These are phyloP conservation scores for Thaleichthys pacificus DNA, from an alignment of 2,797 vertebrate genomes.

Conservation along the genomic window DNA sequence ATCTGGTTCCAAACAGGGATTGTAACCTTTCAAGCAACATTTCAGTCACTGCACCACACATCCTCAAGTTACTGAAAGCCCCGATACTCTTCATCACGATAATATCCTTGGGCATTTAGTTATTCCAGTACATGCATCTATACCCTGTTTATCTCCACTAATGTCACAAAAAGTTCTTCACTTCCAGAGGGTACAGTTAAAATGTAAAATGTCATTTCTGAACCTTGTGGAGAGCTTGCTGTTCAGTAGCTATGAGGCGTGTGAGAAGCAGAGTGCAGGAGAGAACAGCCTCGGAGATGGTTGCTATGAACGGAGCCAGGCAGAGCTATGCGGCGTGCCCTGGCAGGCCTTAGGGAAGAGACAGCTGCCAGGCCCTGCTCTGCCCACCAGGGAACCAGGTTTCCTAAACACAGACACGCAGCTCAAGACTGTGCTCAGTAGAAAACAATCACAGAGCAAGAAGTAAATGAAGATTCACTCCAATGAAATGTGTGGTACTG, in stretches of 20 bases:
- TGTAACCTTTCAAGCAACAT: not conserved
- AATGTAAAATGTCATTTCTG: constrained; percentile 26
- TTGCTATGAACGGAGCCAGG: constrained; percentile 29
- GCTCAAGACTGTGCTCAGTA: not conserved
- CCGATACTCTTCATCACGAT: not conserved
- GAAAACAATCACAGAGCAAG: too few relatives aligned
- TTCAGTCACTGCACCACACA: not conserved
- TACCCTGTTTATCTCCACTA: constrained; percentile 14
- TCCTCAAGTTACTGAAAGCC: not conserved
- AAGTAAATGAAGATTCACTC: too few relatives aligned
- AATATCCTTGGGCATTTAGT: not conserved
- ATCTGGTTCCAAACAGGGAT: not conserved
- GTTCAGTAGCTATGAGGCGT: constrained; percentile 20
- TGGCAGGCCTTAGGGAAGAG: constrained; percentile 17
- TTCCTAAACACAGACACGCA: constrained; percentile 6
- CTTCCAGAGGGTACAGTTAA: constrained; percentile 25
- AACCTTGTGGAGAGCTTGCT: constrained; percentile 8
- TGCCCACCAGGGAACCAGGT: constrained; percentile 20
- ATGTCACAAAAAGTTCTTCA: constrained; percentile 10
- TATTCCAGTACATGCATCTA: not conserved
- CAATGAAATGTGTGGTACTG: too few relatives aligned
- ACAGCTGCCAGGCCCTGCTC: constrained; percentile 34
- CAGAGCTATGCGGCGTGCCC: constrained; percentile 23
- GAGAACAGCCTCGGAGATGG: constrained; percentile 33
- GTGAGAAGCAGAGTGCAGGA: constrained; percentile 29